These are phyloP conservation scores for Catharus bicknelli DNA, from an alignment of 2,113 vertebrate genomes.

Conservation along the genomic window DNA sequence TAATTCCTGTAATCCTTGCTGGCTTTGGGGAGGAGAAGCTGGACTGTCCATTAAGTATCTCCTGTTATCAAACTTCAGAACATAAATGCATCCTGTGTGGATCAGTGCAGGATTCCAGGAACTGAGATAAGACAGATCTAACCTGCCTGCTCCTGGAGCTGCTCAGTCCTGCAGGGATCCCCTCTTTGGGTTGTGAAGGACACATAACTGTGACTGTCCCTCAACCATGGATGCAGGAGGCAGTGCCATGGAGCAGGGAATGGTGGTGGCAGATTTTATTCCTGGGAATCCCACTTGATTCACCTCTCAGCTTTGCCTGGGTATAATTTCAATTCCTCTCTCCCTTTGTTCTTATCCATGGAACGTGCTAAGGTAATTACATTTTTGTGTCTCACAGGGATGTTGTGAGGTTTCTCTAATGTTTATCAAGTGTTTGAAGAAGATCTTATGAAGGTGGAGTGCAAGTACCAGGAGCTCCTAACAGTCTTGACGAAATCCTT, in stretches of 20 bases:
- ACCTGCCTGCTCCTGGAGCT: neutral
- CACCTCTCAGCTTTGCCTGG: neutral
- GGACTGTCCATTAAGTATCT: neutral
- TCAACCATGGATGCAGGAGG: neutral
- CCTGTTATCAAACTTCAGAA: neutral
- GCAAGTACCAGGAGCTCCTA: neutral
- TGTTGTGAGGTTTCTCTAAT: slow-evolving; percentile 38
- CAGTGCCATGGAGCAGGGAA: neutral
- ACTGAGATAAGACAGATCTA: neutral
- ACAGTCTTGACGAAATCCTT: neutral
- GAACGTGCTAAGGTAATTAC: slow-evolving; percentile 15
- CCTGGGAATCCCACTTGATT: neutral
- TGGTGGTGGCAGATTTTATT: neutral
- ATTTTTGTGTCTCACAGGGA: slow-evolving; percentile 29
- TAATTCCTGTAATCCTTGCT: neutral
- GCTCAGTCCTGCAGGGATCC: neutral
- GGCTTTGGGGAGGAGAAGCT: neutral
- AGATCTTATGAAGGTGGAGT: slow-evolving; percentile 46
- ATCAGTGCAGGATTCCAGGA: neutral
- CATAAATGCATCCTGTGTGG: accelerated
- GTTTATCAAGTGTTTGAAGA: slow-evolving; percentile 50
- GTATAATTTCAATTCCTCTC: slow-evolving; percentile 20
- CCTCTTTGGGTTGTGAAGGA: neutral
- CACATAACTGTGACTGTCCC: neutral
- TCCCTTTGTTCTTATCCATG: slow-evolving; percentile 10